These are phyloP conservation scores for Tenthredo notha DNA, from an alignment of 2,888 invertebrate species.

Conservation along the genomic window DNA sequence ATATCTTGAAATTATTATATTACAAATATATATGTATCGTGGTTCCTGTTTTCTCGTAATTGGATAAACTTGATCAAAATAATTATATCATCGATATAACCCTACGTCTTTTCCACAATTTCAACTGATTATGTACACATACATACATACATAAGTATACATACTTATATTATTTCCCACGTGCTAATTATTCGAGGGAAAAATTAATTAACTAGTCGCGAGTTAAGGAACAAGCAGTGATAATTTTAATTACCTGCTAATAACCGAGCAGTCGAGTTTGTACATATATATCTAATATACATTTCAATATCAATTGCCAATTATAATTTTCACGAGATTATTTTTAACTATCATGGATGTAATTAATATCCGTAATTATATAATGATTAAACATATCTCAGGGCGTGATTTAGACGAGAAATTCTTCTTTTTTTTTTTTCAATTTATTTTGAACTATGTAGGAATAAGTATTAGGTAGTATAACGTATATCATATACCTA, in stretches of 20 bases:
- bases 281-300: neutral
- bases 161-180: neutral
- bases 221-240: neutral
- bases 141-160: neutral
- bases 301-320: neutral
- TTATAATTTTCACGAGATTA: neutral
- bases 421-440: no score
- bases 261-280: neutral
- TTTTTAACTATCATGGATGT: neutral
- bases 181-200: neutral
- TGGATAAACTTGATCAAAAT: neutral
- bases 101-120: neutral
- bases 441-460: neutral
- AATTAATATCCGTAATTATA: neutral
- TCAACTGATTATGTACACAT: neutral
- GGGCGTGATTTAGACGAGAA: neutral
- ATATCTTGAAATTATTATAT: neutral
- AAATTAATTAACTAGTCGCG: neutral
- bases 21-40: no score
- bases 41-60: neutral
- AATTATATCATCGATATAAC: neutral
- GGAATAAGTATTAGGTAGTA: neutral
- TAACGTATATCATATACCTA: neutral
- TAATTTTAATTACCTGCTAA: slow-evolving; percentile 20
- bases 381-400: neutral